Conservation (phyloP, 2,888 invertebrate species). For the Eupithecia insigniata region DNA sequence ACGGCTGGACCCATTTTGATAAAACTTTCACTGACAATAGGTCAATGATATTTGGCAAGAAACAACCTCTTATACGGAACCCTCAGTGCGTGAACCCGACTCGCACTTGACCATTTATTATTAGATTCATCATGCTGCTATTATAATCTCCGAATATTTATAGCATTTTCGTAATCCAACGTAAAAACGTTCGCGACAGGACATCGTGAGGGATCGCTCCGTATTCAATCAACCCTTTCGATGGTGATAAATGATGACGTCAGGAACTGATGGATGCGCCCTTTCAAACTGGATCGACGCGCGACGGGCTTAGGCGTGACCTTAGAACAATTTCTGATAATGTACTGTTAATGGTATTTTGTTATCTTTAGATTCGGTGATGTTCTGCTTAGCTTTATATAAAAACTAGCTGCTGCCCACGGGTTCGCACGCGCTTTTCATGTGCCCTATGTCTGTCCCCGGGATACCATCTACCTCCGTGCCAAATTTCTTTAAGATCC, state of each 20-base stretch:
- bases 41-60: too few species aligned
- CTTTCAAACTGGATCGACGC: conserved; percentile 46
- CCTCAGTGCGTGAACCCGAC: too few species aligned
- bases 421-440: too few species aligned
- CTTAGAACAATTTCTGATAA: conserved; percentile 34
- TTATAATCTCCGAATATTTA: conserved; percentile 44
- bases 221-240: conserved; percentile 75
- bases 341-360: not conserved
- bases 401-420: too few species aligned
- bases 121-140: conserved; percentile 16
- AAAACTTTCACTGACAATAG: too few species aligned
- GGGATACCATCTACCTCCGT: too few species aligned
- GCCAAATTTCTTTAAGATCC: too few species aligned
- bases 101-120: too few species aligned
- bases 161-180: conserved; percentile 50
- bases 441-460: too few species aligned
- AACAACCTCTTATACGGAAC: too few species aligned
- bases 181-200: conserved; percentile 57
- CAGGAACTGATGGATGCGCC: conserved; percentile 66
- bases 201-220: conserved; percentile 61
- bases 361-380: not conserved
- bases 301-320: conserved; percentile 37
- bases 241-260: conserved; percentile 74
- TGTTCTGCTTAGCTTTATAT: too few species aligned
- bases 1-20: too few species aligned